Evolutionary conservation across 2,113 vertebrate species (phyloP), one percentile per base, ranked within the genome.

Genomic region (Lontra canadensis): DNA sequence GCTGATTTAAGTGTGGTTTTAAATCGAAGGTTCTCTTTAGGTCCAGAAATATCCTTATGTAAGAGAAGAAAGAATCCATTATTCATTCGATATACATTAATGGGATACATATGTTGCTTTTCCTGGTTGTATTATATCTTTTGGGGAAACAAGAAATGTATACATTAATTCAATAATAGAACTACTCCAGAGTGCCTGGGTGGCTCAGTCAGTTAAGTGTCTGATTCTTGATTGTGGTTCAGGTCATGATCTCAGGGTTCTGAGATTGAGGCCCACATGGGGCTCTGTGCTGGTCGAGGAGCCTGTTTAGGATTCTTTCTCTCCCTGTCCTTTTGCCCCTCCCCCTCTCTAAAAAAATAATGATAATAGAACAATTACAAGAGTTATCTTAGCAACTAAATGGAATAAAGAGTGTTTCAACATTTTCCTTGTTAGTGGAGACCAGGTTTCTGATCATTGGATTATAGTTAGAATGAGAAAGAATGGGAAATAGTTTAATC

Each of bases 1-100:
- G 74, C 44, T 94, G 36, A 87, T 18, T 86, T 29, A 93, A 11
- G 23, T 93, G 88, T 88, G 10, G 39, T 34, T 92, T 96, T 95
- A 89, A 95, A 93, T 49, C 65, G 12, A 57, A 20, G 26, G 52
- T 95, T 96, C 4, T 73, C 79, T 88, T 96, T 59, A 49, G 11
- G 57, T 85, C 71, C 52, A 80, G 34, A 90, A 95, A 94, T 4
- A 79, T n/a, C n/a, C 8, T 92, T 76, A 91, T 57, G 6, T 81
- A 78, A 88, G 59, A 91, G 44, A 90, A 90, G 69, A 11, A 65
- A 79, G 52, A 18, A 65, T 67, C 52, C 31, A 92, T 44, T 88
- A 65, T 21, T 88, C 6, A 57, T 71, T 93, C n/a, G 78, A 8
- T 83, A 55, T 63, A 52, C 20, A 67, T 42, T 80, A 65, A 55